Conservation (phyloP, 2,888 invertebrate genomes). For the Agriopis leucophaearia region DNA sequence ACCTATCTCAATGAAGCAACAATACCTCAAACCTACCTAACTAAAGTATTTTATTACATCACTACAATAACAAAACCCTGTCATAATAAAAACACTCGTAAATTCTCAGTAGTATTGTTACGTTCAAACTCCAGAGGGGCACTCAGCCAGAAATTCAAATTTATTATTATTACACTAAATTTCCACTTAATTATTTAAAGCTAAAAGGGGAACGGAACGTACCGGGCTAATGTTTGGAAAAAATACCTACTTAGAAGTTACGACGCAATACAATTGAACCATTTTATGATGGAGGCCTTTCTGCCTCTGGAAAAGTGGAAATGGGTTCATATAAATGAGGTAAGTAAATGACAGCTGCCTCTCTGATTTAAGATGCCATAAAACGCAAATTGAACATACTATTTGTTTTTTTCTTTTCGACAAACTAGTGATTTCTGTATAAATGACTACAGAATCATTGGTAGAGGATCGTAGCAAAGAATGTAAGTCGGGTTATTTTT, state of each 20-base stretch:
- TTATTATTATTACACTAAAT: slow-evolving; percentile 51
- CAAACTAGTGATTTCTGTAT: too few relatives aligned
- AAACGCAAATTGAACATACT: slow-evolving; percentile 3
- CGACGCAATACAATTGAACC: slow-evolving; percentile 30
- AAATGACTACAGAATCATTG: too few relatives aligned
- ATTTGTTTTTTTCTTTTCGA: neutral
- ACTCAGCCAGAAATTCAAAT: slow-evolving; percentile 47
- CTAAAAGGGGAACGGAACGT: slow-evolving; percentile 38
- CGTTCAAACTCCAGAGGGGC: slow-evolving; percentile 38
- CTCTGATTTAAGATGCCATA: slow-evolving; percentile 19
- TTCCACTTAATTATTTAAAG: slow-evolving; percentile 49
- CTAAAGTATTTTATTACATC: slow-evolving; percentile 21
- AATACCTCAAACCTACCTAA: slow-evolving; percentile 17
- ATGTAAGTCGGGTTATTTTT: too few relatives aligned
- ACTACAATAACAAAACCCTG: slow-evolving; percentile 29
- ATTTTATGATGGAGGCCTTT: slow-evolving; percentile 32
- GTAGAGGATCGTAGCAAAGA: too few relatives aligned
- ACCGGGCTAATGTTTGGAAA: slow-evolving; percentile 41
- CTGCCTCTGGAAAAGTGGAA: slow-evolving; percentile 17
- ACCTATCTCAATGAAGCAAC: neutral
- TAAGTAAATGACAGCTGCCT: slow-evolving; percentile 26
- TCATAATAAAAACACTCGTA: slow-evolving; percentile 37
- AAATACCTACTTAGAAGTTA: slow-evolving; percentile 35
- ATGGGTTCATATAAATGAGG: slow-evolving; percentile 27
- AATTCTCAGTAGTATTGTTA: slow-evolving; percentile 41